phyloP scores from a whole-genome alignment of 2,797 vertebrate genomes.

The Danio kyathit region DNA sequence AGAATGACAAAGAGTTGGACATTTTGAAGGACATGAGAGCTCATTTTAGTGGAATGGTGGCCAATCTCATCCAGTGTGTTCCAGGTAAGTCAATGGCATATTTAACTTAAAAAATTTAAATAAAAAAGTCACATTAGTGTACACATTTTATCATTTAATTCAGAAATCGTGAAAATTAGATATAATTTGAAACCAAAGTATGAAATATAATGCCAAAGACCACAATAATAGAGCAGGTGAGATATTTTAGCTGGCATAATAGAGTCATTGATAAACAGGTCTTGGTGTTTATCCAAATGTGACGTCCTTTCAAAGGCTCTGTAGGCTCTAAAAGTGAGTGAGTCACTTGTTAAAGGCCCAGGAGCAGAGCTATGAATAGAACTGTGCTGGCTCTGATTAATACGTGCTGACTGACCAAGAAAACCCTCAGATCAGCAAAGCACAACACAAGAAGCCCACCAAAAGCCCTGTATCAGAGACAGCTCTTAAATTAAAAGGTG shows the following conservation, averaged over 20 bases:
- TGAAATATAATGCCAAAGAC: not conserved
- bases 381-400: constrained; percentile 24
- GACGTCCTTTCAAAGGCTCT: not conserved
- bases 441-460: not conserved
- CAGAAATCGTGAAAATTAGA: not conserved
- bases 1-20: constrained; percentile 98
- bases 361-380: constrained; percentile 40
- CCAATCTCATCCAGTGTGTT: constrained; percentile 98
- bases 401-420: constrained; percentile 36
- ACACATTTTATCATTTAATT: not conserved
- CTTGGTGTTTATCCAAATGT: constrained; percentile 6
- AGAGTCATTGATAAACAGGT: not conserved
- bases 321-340: not conserved
- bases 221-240: not conserved
- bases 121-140: too few species aligned
- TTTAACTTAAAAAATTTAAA: not conserved
- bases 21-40: constrained; percentile 98
- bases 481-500: not conserved
- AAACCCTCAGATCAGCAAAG: constrained; percentile 27
- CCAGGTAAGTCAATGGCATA: constrained; percentile 82
- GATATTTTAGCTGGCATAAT: constrained; percentile 2
- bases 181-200: not conserved
- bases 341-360: constrained; percentile 27
- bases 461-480: not conserved
- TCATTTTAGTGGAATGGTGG: constrained; percentile 98